Evolutionary conservation across 1,140 invertebrate species (phyloP).

Genomic region (Caerostris darwini): DNA sequence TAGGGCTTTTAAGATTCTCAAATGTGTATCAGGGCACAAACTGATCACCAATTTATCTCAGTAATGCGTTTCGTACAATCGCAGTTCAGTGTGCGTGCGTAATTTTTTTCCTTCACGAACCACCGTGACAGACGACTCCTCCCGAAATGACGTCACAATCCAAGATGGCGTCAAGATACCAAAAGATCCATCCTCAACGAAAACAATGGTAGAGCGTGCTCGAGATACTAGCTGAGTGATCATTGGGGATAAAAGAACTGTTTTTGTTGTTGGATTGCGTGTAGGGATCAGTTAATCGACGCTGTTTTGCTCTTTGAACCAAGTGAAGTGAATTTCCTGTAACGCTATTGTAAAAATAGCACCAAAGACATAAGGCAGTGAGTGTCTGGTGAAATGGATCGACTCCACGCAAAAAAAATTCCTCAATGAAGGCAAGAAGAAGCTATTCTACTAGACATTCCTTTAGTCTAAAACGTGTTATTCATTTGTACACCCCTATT

Average conservation of each 20-base stretch:
- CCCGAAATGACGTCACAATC: constrained; percentile 66
- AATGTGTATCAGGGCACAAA: constrained; percentile 31
- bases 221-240: constrained; percentile 62
- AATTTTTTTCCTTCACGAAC: constrained; percentile 59
- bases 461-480: not conserved
- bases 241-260: constrained; percentile 71
- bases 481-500: not conserved
- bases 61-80: constrained; percentile 43
- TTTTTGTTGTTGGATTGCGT: constrained; percentile 72
- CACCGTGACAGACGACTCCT: constrained; percentile 73
- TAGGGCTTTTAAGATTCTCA: not conserved
- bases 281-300: constrained; percentile 66
- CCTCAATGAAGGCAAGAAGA: not conserved
- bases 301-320: constrained; percentile 73
- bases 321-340: constrained; percentile 33
- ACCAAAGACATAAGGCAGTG: not conserved
- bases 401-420: constrained; percentile 50
- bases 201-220: constrained; percentile 66
- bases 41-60: constrained; percentile 67
- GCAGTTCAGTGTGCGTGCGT: constrained; percentile 50
- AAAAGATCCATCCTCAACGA: constrained; percentile 30
- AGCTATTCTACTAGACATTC: not conserved
- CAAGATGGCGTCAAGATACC: constrained; percentile 59
- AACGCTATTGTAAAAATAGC: constrained; percentile 36
- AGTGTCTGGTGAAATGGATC: constrained; percentile 36